A percentile compares a stretch with the other conserved stretches of the same genome.
phyloP scores from a whole-genome alignment of 2,888 invertebrate species.

The Drosophila gaucha region DNA sequence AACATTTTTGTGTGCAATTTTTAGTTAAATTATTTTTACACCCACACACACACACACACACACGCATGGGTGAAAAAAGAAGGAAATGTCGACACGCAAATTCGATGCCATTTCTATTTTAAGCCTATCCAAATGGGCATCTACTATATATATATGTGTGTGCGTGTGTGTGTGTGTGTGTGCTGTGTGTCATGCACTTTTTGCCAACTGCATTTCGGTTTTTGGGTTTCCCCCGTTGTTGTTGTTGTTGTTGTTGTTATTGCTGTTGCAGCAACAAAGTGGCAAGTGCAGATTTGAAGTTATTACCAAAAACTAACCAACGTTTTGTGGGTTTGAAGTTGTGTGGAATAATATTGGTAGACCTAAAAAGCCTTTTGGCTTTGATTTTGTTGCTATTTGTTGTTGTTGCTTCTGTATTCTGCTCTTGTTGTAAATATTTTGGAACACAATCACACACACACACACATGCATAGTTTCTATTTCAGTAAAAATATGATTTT shows the following conservation, averaged over 20 bases:
- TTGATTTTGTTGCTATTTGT: constrained; percentile 46
- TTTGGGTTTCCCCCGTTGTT: constrained; percentile 6
- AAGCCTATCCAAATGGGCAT: constrained; percentile 28
- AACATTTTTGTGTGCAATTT: constrained; percentile 78
- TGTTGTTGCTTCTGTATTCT: constrained; percentile 29
- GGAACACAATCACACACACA: constrained; percentile 18
- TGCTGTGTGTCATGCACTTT: constrained; percentile 40
- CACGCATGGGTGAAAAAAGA: constrained; percentile 2
- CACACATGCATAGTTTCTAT: constrained; percentile 9
- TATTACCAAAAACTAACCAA: constrained; percentile 84
- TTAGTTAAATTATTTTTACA: constrained; percentile 79
- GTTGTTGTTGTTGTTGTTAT: constrained; percentile 20
- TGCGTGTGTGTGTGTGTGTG: constrained; percentile 15
- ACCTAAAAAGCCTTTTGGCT: constrained; percentile 79
- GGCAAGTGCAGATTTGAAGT: constrained; percentile 84
- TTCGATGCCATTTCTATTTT: constrained; percentile 65
- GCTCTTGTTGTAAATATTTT: constrained; percentile 51
- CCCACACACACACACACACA: constrained; percentile 27
- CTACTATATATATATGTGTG: constrained; percentile 3
- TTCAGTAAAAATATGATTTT: constrained; percentile 1
- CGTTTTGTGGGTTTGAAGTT: constrained; percentile 84
- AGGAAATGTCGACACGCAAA: constrained; percentile 44
- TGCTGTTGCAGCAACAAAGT: constrained; percentile 61
- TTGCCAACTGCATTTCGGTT: constrained; percentile 43
- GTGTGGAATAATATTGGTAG: constrained; percentile 84